A percentile compares a stretch with the other conserved stretches of the same genome.
These are phyloP conservation scores for Carassius gibelio DNA, from an alignment of 2,113 vertebrate genomes.

Conservation along the genomic window DNA sequence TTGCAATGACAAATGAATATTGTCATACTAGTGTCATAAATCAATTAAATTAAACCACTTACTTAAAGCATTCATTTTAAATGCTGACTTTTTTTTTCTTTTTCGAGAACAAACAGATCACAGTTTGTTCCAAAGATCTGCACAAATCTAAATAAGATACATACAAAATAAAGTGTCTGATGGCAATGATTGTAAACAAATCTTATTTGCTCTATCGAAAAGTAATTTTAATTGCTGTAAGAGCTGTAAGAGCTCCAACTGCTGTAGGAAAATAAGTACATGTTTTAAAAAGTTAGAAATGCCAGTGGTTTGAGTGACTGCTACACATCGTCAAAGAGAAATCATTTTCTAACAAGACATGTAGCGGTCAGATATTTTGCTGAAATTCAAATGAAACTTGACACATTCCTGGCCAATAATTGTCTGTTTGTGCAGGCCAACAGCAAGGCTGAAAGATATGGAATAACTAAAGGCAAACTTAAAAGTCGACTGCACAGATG, in stretches of 20 bases:
- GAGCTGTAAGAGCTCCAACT: background rate
- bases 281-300: too few relatives aligned
- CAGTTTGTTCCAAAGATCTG: background rate
- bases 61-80: too few relatives aligned
- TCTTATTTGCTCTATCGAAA: background rate
- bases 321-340: background rate
- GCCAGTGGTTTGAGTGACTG: conserved; percentile 17
- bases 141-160: background rate
- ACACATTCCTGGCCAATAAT: background rate
- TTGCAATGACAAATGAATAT: too few relatives aligned
- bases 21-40: too few relatives aligned
- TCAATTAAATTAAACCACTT: too few relatives aligned
- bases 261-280: background rate
- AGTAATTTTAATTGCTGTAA: background rate
- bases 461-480: background rate
- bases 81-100: background rate
- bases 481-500: background rate
- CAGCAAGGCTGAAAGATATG: background rate
- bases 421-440: background rate
- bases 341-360: conserved; percentile 3
- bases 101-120: background rate
- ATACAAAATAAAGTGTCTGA: background rate
- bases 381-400: background rate
- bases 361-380: background rate
- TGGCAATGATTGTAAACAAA: background rate